phyloP scores from a whole-genome alignment of 2,888 invertebrate species.

The Hetaerina titia region DNA sequence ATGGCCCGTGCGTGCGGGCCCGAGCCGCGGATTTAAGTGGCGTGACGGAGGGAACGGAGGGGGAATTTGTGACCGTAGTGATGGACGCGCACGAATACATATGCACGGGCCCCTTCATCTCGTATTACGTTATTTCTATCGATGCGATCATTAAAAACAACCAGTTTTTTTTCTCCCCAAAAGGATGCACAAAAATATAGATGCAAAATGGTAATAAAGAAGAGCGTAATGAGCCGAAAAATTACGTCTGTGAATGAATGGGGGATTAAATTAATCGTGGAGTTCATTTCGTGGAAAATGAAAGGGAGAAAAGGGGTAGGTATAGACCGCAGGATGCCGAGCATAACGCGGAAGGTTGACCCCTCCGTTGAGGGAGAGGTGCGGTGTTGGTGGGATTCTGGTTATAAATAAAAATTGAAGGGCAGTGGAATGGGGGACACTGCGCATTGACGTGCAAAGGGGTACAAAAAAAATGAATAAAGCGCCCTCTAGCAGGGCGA shows the following conservation, averaged over 20 bases:
- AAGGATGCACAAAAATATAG: not conserved
- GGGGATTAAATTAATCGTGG: conserved; percentile 18
- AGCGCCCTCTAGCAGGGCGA: not conserved
- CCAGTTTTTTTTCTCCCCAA: not conserved
- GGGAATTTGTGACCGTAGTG: not conserved
- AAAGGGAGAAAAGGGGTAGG: not conserved
- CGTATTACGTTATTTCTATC: not conserved
- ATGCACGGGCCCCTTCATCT: not conserved
- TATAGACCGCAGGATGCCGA: not conserved
- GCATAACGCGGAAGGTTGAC: not conserved
- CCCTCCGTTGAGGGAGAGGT: not conserved
- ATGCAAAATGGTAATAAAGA: not conserved
- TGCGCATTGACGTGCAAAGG: conserved; percentile 5
- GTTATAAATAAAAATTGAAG: not conserved
- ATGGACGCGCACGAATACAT: not conserved
- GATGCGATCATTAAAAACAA: conserved; percentile 8
- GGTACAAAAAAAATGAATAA: not conserved
- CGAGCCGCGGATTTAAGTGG: not conserved
- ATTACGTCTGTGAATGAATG: conserved; percentile 26
- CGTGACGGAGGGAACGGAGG: not conserved
- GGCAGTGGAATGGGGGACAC: not conserved
- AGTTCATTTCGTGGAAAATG: not conserved
- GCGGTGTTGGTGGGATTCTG: not conserved
- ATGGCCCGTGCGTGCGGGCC: not conserved
- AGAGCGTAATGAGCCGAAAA: conserved; percentile 19